Percentiles rank a stretch among this genome's conserved stretches.
Evolutionary conservation across 2,888 invertebrate genomes (phyloP).

Genomic region (Micoletzkya japonica): DNA sequence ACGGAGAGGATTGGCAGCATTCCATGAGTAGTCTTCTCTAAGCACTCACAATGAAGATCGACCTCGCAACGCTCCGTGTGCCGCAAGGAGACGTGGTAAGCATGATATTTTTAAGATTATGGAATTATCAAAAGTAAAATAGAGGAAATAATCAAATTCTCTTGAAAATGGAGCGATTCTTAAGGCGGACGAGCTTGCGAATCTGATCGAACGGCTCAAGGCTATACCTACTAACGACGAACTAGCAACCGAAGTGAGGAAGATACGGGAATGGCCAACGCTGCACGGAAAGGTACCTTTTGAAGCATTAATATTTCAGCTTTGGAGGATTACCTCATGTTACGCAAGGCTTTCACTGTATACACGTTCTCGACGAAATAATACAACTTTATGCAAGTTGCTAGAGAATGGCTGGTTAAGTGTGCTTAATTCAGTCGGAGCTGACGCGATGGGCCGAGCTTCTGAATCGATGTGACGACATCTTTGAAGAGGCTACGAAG

Average conservation of each 20-base stretch:
- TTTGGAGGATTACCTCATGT: neutral
- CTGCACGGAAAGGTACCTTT: constrained; percentile 22
- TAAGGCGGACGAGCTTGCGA: constrained; percentile 18
- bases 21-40: too few species aligned
- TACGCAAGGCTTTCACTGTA: constrained; percentile 4
- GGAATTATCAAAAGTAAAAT: neutral
- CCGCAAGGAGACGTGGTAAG: constrained; percentile 15
- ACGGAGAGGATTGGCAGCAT: too few species aligned
- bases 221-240: neutral
- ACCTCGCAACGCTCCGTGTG: constrained; percentile 10
- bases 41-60: constrained; percentile 26
- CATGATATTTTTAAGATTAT: neutral
- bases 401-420: neutral
- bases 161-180: neutral
- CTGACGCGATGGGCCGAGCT: constrained; percentile 54
- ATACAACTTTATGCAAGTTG: neutral
- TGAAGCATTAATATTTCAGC: neutral
- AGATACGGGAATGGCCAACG: constrained; percentile 27
- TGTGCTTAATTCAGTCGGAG: constrained; percentile 42
- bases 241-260: constrained; percentile 23
- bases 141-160: neutral
- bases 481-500: constrained; percentile 44
- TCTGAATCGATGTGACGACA: constrained; percentile 51
- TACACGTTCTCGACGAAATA: neutral
- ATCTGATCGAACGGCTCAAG: constrained; percentile 21